Base-by-base conservation (phyloP, 2,113 vertebrate genomes). In the Nothobranchius furzeri region DNA sequence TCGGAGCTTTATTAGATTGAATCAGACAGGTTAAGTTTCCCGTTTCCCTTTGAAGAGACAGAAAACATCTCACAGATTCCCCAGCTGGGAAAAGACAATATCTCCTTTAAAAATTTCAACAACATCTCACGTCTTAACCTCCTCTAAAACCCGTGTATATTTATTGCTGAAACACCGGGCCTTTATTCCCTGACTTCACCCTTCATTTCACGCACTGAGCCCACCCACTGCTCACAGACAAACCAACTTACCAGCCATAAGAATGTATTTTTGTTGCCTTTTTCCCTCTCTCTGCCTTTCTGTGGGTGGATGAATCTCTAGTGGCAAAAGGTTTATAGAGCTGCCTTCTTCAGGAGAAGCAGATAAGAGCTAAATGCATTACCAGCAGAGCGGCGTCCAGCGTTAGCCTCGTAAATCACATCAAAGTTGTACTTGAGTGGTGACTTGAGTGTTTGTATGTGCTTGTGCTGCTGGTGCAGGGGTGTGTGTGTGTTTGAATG, bases 331-430 rank as follows among this genome's bases (percentile, higher is more conserved):
- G 57, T 85, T 83, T 85, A 83, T 57, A 46, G 70, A 40, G 67
- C 81, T 61, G 70, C 55, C 75, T 74, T 82, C 75, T 76, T 64
- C 73, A 53, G 76, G 68, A 80, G 74, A 78, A 60, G 70, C 68
- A 87, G 89, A 92, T 92, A 90, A 91, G 89, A 81, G 82, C 78
- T 81, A 86, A 92, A 88, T 87, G 82, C 84, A 91, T 89, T 87
- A 83, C 79, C 85, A 59, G 82, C 87, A 79, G 79, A 81, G 68
- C 77, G 56, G 81, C 64, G 43, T 85, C 83, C 70, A 66, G 64
- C 49, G 35, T 77, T 60, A 68, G 78, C 61, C 58, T 64, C 83
- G 89, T 92, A 90, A 93, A 92, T 92, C 90, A 92, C 59, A 71
- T 45, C 50, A 25, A 57, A 76, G 48, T 48, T 72, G 66, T 68